Conservation (phyloP, 2,113 vertebrate species). For the Charadrius vociferus region DNA sequence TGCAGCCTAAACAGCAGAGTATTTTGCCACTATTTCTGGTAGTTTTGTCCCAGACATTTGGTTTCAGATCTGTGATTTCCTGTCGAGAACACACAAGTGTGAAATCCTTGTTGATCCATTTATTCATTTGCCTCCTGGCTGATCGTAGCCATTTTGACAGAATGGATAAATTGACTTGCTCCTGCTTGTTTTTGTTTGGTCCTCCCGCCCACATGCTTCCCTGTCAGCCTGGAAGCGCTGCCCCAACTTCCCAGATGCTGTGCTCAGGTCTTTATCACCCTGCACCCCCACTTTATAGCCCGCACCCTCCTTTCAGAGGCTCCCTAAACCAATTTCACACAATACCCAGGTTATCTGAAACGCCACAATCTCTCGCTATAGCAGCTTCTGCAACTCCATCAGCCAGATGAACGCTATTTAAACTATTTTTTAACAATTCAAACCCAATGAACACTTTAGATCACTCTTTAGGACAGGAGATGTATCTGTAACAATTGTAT, state of each 20-base stretch:
- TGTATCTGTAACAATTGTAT: not conserved
- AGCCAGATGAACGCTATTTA: slow-evolving; percentile 50
- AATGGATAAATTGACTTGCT: slow-evolving; percentile 48
- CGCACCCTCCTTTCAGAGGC: not conserved
- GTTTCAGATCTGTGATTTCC: slow-evolving; percentile 70
- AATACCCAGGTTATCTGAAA: slow-evolving; percentile 22
- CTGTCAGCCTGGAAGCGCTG: not conserved
- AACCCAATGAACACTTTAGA: not conserved
- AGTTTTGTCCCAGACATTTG: slow-evolving; percentile 63
- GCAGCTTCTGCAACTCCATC: slow-evolving; percentile 33
- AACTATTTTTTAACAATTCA: slow-evolving; percentile 11
- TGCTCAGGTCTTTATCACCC: not conserved
- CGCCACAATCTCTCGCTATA: not conserved
- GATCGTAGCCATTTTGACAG: slow-evolving; percentile 63
- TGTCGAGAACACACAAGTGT: slow-evolving; percentile 61
- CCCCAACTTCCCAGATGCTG: not conserved
- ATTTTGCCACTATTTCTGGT: slow-evolving; percentile 63
- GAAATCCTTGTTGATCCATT: slow-evolving; percentile 69
- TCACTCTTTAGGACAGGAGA: not conserved
- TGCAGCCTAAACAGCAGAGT: slow-evolving; percentile 59
- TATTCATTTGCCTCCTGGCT: slow-evolving; percentile 70
- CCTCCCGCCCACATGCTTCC: not conserved
- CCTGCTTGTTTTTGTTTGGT: not conserved
- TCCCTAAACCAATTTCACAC: slow-evolving; percentile 4
- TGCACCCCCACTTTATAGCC: not conserved